Conservation (phyloP, 2,888 invertebrate species). For the Cephus pygmeus region DNA sequence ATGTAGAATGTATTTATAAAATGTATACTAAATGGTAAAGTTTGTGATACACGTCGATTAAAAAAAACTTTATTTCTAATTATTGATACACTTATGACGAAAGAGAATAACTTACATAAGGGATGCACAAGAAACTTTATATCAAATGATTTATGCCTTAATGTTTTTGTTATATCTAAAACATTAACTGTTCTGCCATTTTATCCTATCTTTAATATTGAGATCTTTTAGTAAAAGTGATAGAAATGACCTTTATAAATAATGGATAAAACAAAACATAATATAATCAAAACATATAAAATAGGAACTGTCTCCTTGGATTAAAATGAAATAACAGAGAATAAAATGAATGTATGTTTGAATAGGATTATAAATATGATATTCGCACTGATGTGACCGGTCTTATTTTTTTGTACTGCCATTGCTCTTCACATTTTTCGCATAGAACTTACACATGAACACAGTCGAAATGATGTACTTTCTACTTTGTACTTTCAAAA, state of each 20-base stretch:
- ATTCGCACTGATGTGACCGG: background rate
- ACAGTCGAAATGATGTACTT: slow-evolving; percentile 3
- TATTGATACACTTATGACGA: background rate
- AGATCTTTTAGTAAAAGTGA: background rate
- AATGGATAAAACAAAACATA: background rate
- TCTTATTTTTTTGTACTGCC: background rate
- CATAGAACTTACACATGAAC: slow-evolving; percentile 3
- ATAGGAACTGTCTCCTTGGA: background rate
- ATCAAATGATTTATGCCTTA: background rate
- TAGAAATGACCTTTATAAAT: background rate
- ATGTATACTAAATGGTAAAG: background rate
- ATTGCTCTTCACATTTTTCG: background rate
- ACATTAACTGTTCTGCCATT: background rate
- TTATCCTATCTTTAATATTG: background rate
- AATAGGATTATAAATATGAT: background rate
- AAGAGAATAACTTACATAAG: background rate
- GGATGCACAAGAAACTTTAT: background rate
- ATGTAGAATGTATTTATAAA: background rate
- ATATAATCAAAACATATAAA: background rate
- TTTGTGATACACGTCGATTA: background rate
- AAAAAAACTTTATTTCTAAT: background rate
- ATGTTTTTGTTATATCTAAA: background rate
- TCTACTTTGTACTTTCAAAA: background rate
- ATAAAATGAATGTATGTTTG: background rate
- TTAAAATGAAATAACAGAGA: background rate